Evolutionary conservation across 2,113 vertebrate genomes (phyloP).

Genomic region (Syrrhaptes paradoxus): DNA sequence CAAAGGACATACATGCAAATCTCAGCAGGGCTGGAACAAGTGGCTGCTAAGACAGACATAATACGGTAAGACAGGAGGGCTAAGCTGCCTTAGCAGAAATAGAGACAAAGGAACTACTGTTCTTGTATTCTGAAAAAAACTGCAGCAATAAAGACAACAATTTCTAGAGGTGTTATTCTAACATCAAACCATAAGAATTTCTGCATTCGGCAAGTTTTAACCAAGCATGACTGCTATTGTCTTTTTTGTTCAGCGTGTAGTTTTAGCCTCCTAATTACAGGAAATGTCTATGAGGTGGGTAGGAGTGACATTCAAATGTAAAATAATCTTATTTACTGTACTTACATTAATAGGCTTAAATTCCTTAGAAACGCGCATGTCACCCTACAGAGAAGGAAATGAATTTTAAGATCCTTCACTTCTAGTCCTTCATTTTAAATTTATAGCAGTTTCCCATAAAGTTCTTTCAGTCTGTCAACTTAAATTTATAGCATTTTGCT

Average conservation of each 20-base stretch:
- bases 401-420: not conserved
- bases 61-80: not conserved
- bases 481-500: not conserved
- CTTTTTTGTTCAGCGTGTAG: not conserved
- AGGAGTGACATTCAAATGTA: not conserved
- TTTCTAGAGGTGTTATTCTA: not conserved
- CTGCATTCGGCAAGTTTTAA: not conserved
- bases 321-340: slow-evolving; percentile 31
- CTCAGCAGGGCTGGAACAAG: not conserved
- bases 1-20: not conserved
- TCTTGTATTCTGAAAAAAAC: not conserved
- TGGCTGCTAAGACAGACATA: not conserved
- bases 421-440: not conserved
- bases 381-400: not conserved
- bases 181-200: not conserved
- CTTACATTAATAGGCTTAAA: slow-evolving; percentile 45
- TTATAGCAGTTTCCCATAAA: not conserved
- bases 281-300: slow-evolving; percentile 14
- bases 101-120: not conserved
- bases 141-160: not conserved
- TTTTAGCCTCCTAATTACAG: slow-evolving; percentile 28
- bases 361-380: not conserved
- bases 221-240: not conserved
- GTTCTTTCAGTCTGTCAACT: not conserved
- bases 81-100: not conserved